phyloP scores from a whole-genome alignment of 37 sponge, comb jelly and placozoan species.

The Dysidea cf. avara region DNA sequence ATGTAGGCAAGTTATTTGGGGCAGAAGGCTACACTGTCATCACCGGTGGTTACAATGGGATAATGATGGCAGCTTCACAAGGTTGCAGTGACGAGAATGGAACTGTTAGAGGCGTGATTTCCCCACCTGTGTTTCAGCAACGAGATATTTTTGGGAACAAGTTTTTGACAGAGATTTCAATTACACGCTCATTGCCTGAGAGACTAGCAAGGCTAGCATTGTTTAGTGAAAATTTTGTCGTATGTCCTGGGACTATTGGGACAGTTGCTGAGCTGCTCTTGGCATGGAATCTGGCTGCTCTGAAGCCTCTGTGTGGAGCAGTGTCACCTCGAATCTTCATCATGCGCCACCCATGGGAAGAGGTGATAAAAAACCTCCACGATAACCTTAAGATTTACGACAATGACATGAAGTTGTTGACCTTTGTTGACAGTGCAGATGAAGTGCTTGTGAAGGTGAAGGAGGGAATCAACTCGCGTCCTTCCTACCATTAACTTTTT shows the following conservation, averaged over 20 bases:
- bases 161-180: slow-evolving; percentile 11
- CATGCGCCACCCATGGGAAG: slow-evolving; percentile 45
- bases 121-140: slow-evolving; percentile 49
- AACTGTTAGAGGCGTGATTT: slow-evolving; percentile 42
- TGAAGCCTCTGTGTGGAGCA: slow-evolving; percentile 23
- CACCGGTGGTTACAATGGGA: slow-evolving; percentile 70
- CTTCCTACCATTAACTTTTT: slow-evolving; percentile 9
- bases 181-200: slow-evolving; percentile 24
- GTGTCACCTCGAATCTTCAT: slow-evolving; percentile 38
- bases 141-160: slow-evolving; percentile 42
- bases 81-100: slow-evolving; percentile 17
- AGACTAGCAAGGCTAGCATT: slow-evolving; percentile 41
- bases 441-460: slow-evolving; percentile 30
- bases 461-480: slow-evolving; percentile 11
- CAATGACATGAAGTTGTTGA: background rate
- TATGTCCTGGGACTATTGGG: slow-evolving; percentile 66
- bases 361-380: background rate
- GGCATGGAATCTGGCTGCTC: slow-evolving; percentile 35
- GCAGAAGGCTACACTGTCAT: slow-evolving; percentile 59
- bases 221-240: slow-evolving; percentile 45
- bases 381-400: background rate
- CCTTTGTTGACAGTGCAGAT: slow-evolving; percentile 26
- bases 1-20: slow-evolving; percentile 41
- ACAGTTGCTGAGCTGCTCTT: slow-evolving; percentile 66
- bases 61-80: slow-evolving; percentile 67